Base-by-base conservation (phyloP, 2,113 vertebrate species). In the Cyrtonyx montezumae region DNA sequence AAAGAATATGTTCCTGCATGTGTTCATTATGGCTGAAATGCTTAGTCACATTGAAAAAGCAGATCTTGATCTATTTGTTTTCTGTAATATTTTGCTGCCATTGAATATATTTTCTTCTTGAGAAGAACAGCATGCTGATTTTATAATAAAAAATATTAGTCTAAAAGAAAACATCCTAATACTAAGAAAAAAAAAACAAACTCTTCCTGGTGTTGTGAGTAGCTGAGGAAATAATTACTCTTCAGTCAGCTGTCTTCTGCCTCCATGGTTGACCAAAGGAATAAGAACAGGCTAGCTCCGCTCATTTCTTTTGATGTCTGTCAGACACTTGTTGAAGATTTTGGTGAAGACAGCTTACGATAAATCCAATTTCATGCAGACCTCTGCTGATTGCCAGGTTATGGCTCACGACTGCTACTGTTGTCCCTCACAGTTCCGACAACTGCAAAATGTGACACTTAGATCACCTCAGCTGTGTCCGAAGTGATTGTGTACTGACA, bases 311-410 rank as follows among this genome's bases (percentile, higher is more conserved):
- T 37, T 58, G 58, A 16, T 63, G 55, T 8, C 3, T 1, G 1
- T 62, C 37, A 28, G 28, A 25, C 17, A 14, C 30, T 91, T 61
- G 26, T 25, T 49, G 28, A 49, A 85, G 40, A 46, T 30, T 58
- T 62, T 21, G 28, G 16, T 37, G 46, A 58, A 45, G 26, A 19
- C 14, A 59, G 19, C 8, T 55, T 80, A 32, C 42, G 40, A 12
- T 48, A 40, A 32, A 65, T 55, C n/a, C 28, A 6, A 30, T 55
- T 45, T 78, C 0, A 0, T 30, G 18, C 28, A 28, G 14, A 26
- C 36, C 61, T 23, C 25, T 26, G 15, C 25, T 40, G 37, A 63
- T 25, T 25, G 40, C 36, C 36, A 40, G 61, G 36, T 63, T 63
- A 63, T 28, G 36, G 61, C 32, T 91, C 45, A 46, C 21, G 4